Conservation (phyloP, 2,888 invertebrate genomes). For the Enoplolaimus lenunculus region DNA sequence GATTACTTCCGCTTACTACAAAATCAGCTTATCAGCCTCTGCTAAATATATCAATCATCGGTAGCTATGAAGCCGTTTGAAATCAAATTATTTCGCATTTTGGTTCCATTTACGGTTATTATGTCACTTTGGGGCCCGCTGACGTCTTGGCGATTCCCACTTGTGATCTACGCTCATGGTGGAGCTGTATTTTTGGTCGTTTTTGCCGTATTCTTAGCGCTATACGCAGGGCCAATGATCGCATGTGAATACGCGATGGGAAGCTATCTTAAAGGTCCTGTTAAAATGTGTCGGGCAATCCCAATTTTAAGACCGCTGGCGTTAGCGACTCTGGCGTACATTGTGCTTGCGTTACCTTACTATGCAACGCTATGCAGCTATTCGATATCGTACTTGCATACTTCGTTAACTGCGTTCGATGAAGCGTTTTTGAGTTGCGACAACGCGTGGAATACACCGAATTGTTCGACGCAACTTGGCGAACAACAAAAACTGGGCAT, state of each 20-base stretch:
- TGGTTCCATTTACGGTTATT: background rate
- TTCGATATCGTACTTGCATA: background rate
- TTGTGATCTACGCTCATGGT: background rate
- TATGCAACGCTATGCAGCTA: background rate
- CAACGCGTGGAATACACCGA: background rate
- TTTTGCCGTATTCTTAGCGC: background rate
- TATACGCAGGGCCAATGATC: background rate
- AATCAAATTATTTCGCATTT: background rate
- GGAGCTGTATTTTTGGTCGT: background rate
- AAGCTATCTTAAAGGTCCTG: background rate
- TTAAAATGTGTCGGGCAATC: background rate
- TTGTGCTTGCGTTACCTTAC: background rate
- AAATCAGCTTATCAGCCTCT: no score
- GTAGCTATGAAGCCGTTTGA: no score
- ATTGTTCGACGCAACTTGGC: background rate
- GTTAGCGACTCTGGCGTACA: background rate
- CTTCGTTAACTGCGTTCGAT: background rate
- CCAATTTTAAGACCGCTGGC: background rate
- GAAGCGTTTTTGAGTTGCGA: background rate
- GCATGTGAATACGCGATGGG: background rate
- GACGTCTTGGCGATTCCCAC: background rate
- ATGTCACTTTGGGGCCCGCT: background rate
- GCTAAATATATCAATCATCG: no score
- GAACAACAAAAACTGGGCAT: background rate
- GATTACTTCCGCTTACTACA: no score